phyloP scores from a whole-genome alignment of 2,113 vertebrate species.

The Gadus macrocephalus region DNA sequence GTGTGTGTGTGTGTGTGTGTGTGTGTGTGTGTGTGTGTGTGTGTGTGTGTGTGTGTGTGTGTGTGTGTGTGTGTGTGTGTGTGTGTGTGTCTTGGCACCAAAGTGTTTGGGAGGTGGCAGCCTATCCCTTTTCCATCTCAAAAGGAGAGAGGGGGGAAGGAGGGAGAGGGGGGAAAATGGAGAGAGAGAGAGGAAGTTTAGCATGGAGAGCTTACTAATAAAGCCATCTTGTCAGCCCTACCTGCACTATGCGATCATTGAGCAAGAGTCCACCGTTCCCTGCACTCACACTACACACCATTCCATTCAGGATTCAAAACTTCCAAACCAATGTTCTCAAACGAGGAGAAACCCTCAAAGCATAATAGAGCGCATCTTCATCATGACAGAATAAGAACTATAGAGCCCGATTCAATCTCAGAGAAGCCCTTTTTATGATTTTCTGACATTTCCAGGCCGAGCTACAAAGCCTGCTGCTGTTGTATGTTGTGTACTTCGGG shows the following conservation, averaged over 20 bases:
- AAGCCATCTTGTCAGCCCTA: conserved; percentile 19
- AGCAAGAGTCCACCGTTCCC: conserved; percentile 27
- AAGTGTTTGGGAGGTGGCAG: background rate
- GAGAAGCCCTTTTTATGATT: background rate
- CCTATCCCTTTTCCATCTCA: conserved; percentile 20
- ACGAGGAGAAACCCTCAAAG: background rate
- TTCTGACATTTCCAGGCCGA: conserved; percentile 9
- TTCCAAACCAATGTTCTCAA: background rate
- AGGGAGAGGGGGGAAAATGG: too few relatives aligned
- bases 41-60: background rate
- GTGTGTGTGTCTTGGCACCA: background rate
- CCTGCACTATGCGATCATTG: conserved; percentile 9
- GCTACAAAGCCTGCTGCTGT: background rate
- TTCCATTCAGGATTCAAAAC: background rate
- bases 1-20: background rate
- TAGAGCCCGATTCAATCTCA: background rate
- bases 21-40: background rate
- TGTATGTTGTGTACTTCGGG: background rate
- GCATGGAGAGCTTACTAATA: conserved; percentile 21
- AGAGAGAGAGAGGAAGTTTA: background rate
- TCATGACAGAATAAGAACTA: too few relatives aligned
- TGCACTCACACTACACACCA: conserved; percentile 1
- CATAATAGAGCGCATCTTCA: too few relatives aligned
- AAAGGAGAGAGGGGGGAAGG: too few relatives aligned
- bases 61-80: background rate